These are phyloP conservation scores for Fregetta grallaria DNA, from an alignment of 2,113 vertebrate genomes.

Conservation along the genomic window DNA sequence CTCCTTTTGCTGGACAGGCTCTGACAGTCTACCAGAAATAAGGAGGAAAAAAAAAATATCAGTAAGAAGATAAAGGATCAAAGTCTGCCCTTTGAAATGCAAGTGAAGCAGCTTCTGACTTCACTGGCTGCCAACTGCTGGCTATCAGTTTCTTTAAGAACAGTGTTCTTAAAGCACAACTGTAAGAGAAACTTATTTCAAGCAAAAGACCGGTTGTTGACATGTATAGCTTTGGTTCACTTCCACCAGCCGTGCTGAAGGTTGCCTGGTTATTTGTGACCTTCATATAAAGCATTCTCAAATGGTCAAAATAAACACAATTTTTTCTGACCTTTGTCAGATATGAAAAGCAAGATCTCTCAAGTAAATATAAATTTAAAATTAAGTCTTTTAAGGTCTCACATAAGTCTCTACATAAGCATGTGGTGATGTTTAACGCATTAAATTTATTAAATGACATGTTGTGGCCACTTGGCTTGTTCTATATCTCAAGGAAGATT, in stretches of 20 bases:
- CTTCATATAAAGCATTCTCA: neutral
- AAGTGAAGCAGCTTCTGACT: neutral
- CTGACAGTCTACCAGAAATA: slow-evolving; percentile 66
- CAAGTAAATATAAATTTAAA: neutral
- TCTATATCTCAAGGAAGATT: neutral
- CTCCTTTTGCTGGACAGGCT: slow-evolving; percentile 63
- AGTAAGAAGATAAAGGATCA: neutral
- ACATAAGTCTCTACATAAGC: neutral
- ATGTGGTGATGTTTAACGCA: neutral
- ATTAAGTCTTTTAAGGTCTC: neutral
- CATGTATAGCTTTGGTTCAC: neutral
- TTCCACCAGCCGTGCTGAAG: neutral
- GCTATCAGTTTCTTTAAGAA: neutral
- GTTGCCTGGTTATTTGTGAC: neutral
- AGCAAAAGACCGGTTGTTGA: neutral
- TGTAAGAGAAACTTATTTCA: neutral
- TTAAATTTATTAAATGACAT: neutral
- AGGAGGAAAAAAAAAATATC: neutral
- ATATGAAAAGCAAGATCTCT: neutral
- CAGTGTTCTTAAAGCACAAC: neutral
- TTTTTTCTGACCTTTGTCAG: neutral
- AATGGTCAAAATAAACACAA: fast-evolving
- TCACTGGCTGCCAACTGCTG: neutral
- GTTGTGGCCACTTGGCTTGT: neutral
- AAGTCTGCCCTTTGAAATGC: neutral